Conservation (phyloP, 2,888 invertebrate genomes). For the Latrodectus hesperus region DNA sequence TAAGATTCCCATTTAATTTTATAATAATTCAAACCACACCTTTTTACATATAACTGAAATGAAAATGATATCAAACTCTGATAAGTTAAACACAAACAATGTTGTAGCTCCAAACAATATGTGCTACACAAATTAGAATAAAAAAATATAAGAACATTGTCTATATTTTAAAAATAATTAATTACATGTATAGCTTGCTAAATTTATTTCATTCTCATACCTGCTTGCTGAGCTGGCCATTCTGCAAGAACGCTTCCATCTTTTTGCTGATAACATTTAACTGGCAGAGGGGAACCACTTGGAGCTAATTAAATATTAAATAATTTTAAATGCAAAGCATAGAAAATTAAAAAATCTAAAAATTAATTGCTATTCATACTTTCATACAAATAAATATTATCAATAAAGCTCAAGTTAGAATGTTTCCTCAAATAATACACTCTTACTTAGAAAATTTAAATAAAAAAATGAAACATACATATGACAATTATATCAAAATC, state of each 20-base stretch:
- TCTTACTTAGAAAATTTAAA: neutral
- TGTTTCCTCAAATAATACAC: too few relatives aligned
- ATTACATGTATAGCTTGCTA: too few relatives aligned
- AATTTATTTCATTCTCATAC: slow-evolving; percentile 26
- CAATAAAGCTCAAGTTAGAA: too few relatives aligned
- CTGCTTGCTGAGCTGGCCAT: slow-evolving; percentile 82
- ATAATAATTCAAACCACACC: too few relatives aligned
- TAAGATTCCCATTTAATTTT: too few relatives aligned
- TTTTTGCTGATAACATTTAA: slow-evolving; percentile 95
- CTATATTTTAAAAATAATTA: too few relatives aligned
- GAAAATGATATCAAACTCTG: too few relatives aligned
- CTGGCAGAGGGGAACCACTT: slow-evolving; percentile 81
- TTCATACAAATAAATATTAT: neutral
- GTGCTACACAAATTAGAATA: too few relatives aligned
- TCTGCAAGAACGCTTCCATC: slow-evolving; percentile 96
- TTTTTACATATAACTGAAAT: too few relatives aligned
- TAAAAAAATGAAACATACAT: slow-evolving; percentile 75
- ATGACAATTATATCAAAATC: slow-evolving; percentile 94
- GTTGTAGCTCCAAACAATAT: too few relatives aligned
- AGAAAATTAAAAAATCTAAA: neutral
- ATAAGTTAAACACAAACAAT: too few relatives aligned
- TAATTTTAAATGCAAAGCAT: neutral
- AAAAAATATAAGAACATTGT: too few relatives aligned
- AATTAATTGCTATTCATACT: neutral
- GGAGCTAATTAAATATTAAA: slow-evolving; percentile 67